Base-by-base conservation (phyloP, 2,113 vertebrate species). In the Cromileptes altivelis region DNA sequence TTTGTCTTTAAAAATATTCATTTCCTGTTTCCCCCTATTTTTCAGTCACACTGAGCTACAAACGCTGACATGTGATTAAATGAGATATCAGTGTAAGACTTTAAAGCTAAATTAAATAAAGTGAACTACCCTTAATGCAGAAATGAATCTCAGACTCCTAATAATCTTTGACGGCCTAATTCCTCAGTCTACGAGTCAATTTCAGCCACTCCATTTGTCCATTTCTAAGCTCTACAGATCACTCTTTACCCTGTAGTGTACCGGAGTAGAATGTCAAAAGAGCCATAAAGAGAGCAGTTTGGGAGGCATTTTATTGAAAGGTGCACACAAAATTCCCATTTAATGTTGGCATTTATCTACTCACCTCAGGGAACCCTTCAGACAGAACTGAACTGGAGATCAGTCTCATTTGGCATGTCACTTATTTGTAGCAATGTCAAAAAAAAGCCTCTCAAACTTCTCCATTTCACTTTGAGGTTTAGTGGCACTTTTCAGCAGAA, bases 231-330 rank as follows among this genome's bases (percentile, higher is more conserved):
- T 53, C 30, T 79, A 62, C 7, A 70, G 30, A 53, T 55, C 33
- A 42, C 55, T 52, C 23, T 30, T 40, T 10, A 37, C 30, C 50
- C 58, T 37, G 40, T n/a, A 19, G 42, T 19, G 25, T 49, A 56
- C 47, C 5, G 4, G 5, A 30, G 27, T 40, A 12, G 55, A 67
- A 72, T 50, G 75, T 67, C 81, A 78, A 60, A 56, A 56, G 17
- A 62, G 37, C 70, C 23, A 62, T 62, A 56, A 68, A 68, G 10
- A 47, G 52, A 0, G 2, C 37, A 19, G 4, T 58, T 72, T 65
- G 27, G 60, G 60, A 42, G 42, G 23, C 10, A 56, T 58, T 65
- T 30, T 67, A 23, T 64, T 23, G 37, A 53, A 74, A 58, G 12
- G 19, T 14, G 23, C 23, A 27, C 37, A 47, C 52, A 18, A 53